A percentile compares a stretch with the other conserved stretches of the same genome.
These are phyloP conservation scores for Epinephelus awoara DNA, from an alignment of 2,797 vertebrate species.

Conservation along the genomic window DNA sequence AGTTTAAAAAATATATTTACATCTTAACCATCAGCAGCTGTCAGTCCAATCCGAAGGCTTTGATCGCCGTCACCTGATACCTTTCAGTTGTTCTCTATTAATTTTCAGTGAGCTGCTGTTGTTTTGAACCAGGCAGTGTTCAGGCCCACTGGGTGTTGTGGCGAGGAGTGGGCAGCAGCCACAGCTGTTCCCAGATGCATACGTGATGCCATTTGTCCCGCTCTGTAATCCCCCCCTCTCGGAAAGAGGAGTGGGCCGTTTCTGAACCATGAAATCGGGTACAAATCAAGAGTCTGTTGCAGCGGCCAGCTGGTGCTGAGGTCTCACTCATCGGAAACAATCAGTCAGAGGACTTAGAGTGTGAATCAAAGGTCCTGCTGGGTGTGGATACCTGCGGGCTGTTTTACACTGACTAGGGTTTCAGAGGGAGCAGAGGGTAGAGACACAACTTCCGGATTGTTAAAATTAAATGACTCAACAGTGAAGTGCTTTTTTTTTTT, in stretches of 20 bases:
- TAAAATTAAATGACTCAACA: conserved; percentile 25
- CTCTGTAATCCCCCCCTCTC: conserved; percentile 76
- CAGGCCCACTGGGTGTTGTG: conserved; percentile 42
- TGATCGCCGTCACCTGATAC: conserved; percentile 51
- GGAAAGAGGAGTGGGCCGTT: conserved; percentile 75
- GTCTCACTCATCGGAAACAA: conserved; percentile 83
- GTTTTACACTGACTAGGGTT: conserved; percentile 57
- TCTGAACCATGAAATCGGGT: conserved; percentile 82
- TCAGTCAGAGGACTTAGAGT: conserved; percentile 78
- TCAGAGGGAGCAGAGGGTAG: conserved; percentile 48
- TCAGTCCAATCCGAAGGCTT: conserved; percentile 17
- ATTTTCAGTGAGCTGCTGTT: conserved; percentile 46
- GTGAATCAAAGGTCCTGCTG: conserved; percentile 69
- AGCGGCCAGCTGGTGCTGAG: conserved; percentile 77
- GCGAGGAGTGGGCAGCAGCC: conserved; percentile 66
- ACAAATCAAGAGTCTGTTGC: conserved; percentile 80
- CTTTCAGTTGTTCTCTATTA: conserved; percentile 54
- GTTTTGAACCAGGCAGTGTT: conserved; percentile 43
- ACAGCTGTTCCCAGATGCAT: conserved; percentile 89
- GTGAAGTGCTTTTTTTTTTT: conserved; percentile 24
- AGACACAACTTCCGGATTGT: conserved; percentile 38
- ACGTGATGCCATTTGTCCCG: conserved; percentile 84
- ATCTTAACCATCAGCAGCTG: conserved; percentile 37
- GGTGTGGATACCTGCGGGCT: conserved; percentile 62
- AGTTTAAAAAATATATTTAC: too few relatives aligned